phyloP scores from a whole-genome alignment of 2,113 vertebrate genomes.

The Rhabdornis inornatus region DNA sequence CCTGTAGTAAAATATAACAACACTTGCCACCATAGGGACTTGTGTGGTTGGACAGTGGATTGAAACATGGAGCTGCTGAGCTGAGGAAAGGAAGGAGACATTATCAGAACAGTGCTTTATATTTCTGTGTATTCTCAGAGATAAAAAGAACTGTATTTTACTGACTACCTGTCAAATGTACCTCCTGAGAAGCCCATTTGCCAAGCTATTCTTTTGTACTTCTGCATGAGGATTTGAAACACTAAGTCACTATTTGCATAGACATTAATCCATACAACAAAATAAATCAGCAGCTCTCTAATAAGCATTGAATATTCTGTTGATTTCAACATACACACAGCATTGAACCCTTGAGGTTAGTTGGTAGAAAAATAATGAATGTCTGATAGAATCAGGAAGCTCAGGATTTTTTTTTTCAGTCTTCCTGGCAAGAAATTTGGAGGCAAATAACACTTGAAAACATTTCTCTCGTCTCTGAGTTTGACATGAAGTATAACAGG shows the following conservation, averaged over 20 bases:
- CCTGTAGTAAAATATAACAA: background rate
- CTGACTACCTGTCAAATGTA: background rate
- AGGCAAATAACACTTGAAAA: background rate
- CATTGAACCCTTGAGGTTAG: background rate
- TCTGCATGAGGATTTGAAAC: background rate
- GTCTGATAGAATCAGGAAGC: background rate
- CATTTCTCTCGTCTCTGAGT: background rate
- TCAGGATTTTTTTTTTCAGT: background rate
- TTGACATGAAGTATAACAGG: background rate
- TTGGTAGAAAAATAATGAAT: background rate
- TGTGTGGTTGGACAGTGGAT: background rate
- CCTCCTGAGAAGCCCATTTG: background rate
- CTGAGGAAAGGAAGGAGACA: background rate
- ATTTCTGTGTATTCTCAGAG: background rate
- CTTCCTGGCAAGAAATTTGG: background rate
- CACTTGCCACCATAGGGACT: background rate
- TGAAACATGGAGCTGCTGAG: background rate
- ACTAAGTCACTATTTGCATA: background rate
- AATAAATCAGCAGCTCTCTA: background rate
- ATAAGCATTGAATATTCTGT: background rate
- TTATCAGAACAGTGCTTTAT: background rate
- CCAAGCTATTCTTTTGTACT: background rate
- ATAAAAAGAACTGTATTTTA: background rate
- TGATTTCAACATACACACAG: background rate
- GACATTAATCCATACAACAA: background rate